These are phyloP conservation scores for Hirtodrosophila trivittata DNA, from an alignment of 2,888 invertebrate genomes.

Conservation along the genomic window DNA sequence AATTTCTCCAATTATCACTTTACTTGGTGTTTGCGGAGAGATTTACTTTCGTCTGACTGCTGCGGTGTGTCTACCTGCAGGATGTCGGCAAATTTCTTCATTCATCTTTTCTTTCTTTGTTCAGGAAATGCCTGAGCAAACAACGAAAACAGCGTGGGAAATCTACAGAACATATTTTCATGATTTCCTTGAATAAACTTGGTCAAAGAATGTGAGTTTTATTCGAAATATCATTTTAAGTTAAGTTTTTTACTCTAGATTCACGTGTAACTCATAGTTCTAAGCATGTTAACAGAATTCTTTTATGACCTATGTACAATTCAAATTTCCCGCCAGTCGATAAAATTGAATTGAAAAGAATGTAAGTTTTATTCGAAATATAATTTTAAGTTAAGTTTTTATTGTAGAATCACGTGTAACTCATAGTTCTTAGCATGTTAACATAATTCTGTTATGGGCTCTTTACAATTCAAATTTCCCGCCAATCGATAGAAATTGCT, in stretches of 20 bases:
- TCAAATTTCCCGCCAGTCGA: conserved; percentile 43
- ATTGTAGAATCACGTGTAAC: no score
- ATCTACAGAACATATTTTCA: neutral
- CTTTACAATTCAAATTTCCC: conserved; percentile 39
- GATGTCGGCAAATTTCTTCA: conserved; percentile 36
- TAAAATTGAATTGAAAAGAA: no score
- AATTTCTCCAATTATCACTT: conserved; percentile 55
- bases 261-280: no score
- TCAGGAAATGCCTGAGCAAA: conserved; percentile 21
- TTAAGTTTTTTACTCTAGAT: no score
- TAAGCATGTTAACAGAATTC: no score
- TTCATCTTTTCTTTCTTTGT: conserved; percentile 23
- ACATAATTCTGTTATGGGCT: no score
- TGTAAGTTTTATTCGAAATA: no score
- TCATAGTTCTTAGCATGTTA: no score
- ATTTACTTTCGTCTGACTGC: neutral
- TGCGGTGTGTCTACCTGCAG: conserved; percentile 60
- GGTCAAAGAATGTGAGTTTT: no score
- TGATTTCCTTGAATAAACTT: no score
- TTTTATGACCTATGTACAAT: neutral
- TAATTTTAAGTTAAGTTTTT: no score
- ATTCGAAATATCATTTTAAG: no score
- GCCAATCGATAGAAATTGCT: conserved; percentile 5
- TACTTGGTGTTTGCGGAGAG: neutral
- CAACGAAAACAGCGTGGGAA: conserved; percentile 15